Evolutionary conservation across 1,140 invertebrate species (phyloP).

Genomic region (Magallana angulata): DNA sequence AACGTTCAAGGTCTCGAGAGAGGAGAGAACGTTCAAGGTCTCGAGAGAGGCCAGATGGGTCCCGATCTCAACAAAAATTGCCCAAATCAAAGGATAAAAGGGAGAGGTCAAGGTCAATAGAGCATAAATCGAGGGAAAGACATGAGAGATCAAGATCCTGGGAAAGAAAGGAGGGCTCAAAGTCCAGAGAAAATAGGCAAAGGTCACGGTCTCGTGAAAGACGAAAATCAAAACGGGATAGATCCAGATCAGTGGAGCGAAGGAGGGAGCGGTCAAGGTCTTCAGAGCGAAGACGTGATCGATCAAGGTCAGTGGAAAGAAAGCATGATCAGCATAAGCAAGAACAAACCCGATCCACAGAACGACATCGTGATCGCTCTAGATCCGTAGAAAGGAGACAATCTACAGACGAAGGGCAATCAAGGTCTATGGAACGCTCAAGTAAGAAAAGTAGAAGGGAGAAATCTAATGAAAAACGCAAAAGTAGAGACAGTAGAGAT

Average conservation of each 20-base stretch:
- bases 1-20: constrained; percentile 60
- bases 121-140: constrained; percentile 74
- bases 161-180: constrained; percentile 59
- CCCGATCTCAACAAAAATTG: constrained; percentile 63
- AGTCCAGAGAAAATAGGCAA: constrained; percentile 52
- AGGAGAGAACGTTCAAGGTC: constrained; percentile 29
- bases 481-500: constrained; percentile 77
- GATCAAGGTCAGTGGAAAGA: constrained; percentile 47
- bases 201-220: constrained; percentile 60
- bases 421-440: constrained; percentile 70
- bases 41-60: constrained; percentile 46
- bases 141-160: constrained; percentile 53
- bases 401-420: constrained; percentile 39
- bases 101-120: constrained; percentile 71
- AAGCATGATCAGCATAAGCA: constrained; percentile 29
- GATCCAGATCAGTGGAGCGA: constrained; percentile 52
- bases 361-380: constrained; percentile 47
- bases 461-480: constrained; percentile 48
- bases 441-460: constrained; percentile 64
- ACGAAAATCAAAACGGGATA: constrained; percentile 46
- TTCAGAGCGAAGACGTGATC: constrained; percentile 49
- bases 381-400: constrained; percentile 71
- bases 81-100: constrained; percentile 53
- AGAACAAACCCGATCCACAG: constrained; percentile 52
- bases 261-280: constrained; percentile 54